Base-by-base conservation (phyloP, 2,888 invertebrate species). In the Halocaridina rubra region DNA sequence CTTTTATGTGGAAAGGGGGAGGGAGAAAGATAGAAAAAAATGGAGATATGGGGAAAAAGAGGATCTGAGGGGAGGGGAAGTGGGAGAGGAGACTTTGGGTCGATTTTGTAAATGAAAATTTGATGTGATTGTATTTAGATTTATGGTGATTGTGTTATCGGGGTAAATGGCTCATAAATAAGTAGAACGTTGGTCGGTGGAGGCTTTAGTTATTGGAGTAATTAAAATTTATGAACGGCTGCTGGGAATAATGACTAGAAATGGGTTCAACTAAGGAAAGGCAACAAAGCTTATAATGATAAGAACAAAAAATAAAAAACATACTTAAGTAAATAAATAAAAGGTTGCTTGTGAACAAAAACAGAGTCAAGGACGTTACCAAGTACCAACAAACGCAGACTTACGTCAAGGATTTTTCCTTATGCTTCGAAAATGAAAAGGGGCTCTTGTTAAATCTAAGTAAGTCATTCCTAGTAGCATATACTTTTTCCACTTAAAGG, bases 71-170 rank as follows among this genome's bases (percentile, higher is more conserved):
- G 5, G 19, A 24, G 27, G 29, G 27, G 8, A 29, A 7, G 67
- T 5, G 7, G 29, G n/a, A 77, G 53, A 24, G 72, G 72, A 33
- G 57, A 61, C 72, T 80, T 80, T 39, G 61, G 61, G 16, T 27
- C 29, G 27, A 61, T 57, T 80, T 80, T 80, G 71, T 57, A 57
- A 80, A 80, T 72, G 72, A 72, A 80, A 80, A 72, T 72, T 80
- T 80, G 61, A 80, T 72, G 80, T 80, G 80, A 80, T 74, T 80
- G 80, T 80, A 74, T 72, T 61, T 72, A 80, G 72, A 80, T 80
- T 80, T 72, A 80, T 80, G 53, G 80, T 72, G 72, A 71, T 80
- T 80, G 59, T 72, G 80, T 72, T 80, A 80, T 80, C 80, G 61
- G 72, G 57, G 72, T 53, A 80, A 80, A 72, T 80, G 72, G 80